Evolutionary conservation across 2,113 vertebrate genomes (phyloP).

Genomic region (Misgurnus anguillicaudatus): DNA sequence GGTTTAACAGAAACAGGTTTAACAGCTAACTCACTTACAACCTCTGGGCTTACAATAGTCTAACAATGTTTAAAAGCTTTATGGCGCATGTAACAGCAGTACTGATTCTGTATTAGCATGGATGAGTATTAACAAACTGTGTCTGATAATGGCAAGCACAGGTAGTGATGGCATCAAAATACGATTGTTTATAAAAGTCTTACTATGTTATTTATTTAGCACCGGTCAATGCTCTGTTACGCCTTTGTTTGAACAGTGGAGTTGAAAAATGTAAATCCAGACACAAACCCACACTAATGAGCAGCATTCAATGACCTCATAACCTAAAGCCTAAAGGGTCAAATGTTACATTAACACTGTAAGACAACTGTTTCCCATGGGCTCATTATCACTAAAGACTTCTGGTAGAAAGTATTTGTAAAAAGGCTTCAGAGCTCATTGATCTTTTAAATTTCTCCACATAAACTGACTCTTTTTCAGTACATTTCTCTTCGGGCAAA

Average conservation of each 20-base stretch:
- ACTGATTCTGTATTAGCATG: too few species aligned
- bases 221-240: too few species aligned
- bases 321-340: constrained; percentile 20
- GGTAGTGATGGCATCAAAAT: too few species aligned
- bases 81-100: too few species aligned
- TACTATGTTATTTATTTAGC: too few species aligned
- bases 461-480: neutral
- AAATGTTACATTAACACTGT: constrained; percentile 29
- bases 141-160: too few species aligned
- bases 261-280: neutral
- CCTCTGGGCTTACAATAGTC: too few species aligned
- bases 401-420: neutral
- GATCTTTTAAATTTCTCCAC: neutral
- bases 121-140: too few species aligned
- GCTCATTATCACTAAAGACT: neutral
- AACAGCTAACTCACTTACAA: too few species aligned
- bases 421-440: neutral
- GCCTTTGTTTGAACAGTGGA: neutral
- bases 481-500: neutral
- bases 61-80: too few species aligned
- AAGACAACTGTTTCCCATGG: neutral
- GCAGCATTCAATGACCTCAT: neutral
- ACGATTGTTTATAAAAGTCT: too few species aligned
- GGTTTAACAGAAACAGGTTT: too few species aligned
- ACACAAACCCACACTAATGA: neutral